A percentile compares a stretch with the other conserved stretches of the same genome.
Evolutionary conservation across 2,888 invertebrate species (phyloP).

Genomic region (Atethmia centrago): DNA sequence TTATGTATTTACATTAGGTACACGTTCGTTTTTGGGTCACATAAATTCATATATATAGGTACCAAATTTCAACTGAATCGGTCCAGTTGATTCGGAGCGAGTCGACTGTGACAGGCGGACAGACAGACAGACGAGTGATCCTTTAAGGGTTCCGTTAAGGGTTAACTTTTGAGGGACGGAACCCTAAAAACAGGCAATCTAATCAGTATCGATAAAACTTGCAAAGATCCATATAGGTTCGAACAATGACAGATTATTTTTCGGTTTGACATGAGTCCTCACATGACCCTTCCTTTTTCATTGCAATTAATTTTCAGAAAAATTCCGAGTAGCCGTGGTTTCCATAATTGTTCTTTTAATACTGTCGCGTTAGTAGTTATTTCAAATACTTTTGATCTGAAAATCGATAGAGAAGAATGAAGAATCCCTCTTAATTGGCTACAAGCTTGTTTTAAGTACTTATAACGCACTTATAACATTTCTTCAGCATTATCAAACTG

Average conservation of each 20-base stretch:
- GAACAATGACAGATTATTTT: slow-evolving; percentile 31
- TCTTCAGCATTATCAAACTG: neutral
- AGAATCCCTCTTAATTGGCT: neutral
- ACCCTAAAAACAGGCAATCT: slow-evolving; percentile 9
- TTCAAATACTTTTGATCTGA: neutral
- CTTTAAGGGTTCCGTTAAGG: too few species aligned
- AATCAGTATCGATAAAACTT: slow-evolving; percentile 19
- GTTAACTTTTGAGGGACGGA: too few species aligned
- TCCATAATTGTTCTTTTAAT: neutral
- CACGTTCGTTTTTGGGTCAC: too few species aligned
- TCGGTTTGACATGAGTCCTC: slow-evolving; percentile 32
- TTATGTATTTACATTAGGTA: too few species aligned
- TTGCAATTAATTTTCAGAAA: slow-evolving; percentile 3
- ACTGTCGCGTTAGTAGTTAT: neutral
- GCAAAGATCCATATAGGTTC: slow-evolving; percentile 6
- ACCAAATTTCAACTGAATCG: too few species aligned
- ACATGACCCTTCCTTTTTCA: neutral
- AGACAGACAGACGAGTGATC: too few species aligned
- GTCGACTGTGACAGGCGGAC: too few species aligned
- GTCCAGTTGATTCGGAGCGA: too few species aligned
- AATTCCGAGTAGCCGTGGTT: neutral
- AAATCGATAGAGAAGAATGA: neutral
- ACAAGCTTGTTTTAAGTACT: neutral
- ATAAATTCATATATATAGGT: too few species aligned
- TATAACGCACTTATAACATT: neutral